A percentile compares a stretch with the other conserved stretches of the same genome.
Conservation (phyloP, 2,797 vertebrate genomes). For the Diplodus sargus region DNA sequence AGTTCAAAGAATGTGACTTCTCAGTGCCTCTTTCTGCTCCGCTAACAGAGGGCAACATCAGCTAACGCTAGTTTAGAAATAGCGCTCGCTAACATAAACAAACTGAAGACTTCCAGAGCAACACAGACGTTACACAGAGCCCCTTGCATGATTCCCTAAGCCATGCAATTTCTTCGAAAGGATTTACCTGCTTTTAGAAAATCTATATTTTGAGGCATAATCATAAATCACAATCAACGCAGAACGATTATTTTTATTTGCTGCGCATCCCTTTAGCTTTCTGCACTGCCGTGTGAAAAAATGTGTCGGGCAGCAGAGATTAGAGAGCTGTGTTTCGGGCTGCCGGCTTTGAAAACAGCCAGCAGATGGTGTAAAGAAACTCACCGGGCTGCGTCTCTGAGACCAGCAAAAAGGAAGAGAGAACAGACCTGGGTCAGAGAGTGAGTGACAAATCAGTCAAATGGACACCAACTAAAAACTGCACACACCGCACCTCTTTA, state of each 20-base stretch:
- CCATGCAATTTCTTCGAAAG: neutral
- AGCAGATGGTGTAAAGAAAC: constrained; percentile 76
- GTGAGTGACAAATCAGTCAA: constrained; percentile 91
- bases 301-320: constrained; percentile 16
- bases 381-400: constrained; percentile 99
- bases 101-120: too few species aligned
- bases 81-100: too few species aligned
- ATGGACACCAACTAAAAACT: constrained; percentile 73
- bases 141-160: too few species aligned
- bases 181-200: constrained; percentile 2
- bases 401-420: constrained; percentile 96
- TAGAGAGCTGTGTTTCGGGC: constrained; percentile 36
- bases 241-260: neutral
- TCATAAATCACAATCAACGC: neutral
- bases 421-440: constrained; percentile 98
- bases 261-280: constrained; percentile 4
- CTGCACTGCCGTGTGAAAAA: neutral
- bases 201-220: neutral
- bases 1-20: too few species aligned
- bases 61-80: too few species aligned
- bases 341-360: constrained; percentile 49
- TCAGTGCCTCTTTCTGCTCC: too few species aligned
- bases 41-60: too few species aligned
- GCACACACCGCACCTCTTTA: constrained; percentile 69
- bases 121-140: too few species aligned